Conservation (phyloP, 2,797 vertebrate species). For the Spinus olivaceus region DNA sequence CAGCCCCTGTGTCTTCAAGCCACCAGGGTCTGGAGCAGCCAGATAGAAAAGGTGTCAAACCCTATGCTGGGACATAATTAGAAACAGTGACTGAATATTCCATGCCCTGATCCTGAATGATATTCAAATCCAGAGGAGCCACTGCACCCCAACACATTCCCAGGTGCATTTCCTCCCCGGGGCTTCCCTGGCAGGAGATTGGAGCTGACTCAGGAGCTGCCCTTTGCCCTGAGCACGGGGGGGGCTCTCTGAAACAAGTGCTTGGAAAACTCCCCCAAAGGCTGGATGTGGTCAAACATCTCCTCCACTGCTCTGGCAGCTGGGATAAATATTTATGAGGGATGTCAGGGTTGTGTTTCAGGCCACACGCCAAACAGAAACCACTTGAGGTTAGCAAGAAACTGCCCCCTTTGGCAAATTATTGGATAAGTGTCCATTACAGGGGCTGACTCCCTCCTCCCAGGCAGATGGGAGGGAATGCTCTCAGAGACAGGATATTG, state of each 20-base stretch:
- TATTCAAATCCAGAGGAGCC: background rate
- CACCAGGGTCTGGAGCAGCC: rapidly evolving
- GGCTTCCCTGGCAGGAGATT: background rate
- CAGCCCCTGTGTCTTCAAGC: rapidly evolving
- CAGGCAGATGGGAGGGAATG: constrained; percentile 40
- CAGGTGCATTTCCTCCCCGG: rapidly evolving
- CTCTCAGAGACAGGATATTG: constrained; percentile 64
- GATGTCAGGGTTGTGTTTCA: constrained; percentile 50
- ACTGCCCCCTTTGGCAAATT: constrained; percentile 58
- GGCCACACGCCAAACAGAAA: constrained; percentile 27
- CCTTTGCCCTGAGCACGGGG: background rate
- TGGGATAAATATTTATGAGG: constrained; percentile 64
- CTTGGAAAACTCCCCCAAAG: constrained; percentile 21
- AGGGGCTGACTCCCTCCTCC: constrained; percentile 50
- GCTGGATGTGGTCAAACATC: background rate
- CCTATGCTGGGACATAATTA: background rate
- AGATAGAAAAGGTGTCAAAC: background rate
- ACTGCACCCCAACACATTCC: rapidly evolving
- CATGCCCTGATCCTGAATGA: rapidly evolving
- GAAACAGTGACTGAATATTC: background rate
- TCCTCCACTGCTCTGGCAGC: background rate
- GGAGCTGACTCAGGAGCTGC: constrained; percentile 16
- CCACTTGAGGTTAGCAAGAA: constrained; percentile 56
- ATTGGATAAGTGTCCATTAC: constrained; percentile 69
- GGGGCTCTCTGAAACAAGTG: background rate